Evolutionary conservation across 2,797 vertebrate species (phyloP), one percentile per base, ranked within the genome.

Genomic region (Mormyrops attenuatus): DNA sequence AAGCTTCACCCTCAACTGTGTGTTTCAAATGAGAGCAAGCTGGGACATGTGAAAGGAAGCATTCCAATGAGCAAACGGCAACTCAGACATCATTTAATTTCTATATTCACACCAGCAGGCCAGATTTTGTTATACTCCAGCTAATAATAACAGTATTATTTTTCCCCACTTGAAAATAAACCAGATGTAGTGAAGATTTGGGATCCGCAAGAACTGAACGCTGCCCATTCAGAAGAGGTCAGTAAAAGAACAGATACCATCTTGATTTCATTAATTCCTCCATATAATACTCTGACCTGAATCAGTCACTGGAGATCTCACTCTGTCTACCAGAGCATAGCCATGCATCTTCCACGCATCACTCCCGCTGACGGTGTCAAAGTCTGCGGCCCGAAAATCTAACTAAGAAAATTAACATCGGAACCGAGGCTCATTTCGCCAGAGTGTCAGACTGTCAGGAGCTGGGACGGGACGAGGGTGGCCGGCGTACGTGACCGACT

Each of bases 251-350:
- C 52, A 55, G 47, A 53, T 52, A 3, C 47, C 47, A 50, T 52
- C n/a, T 85, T 52, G 44, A 85, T 85, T 85, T 52, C 47, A 50
- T 85, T 50, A 26, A 85, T 85, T 50, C 49, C 47, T 53, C 20
- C 47, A 49, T 85, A 30, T 85, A 85, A 85, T 15, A 53, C 26
- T 85, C 84, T 85, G 82, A 85, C 47, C 84, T 52, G 73, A 80
- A 44, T 80, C 73, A 80, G 73, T 85, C 47, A 52, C 49, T 85
- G 49, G n/a, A 53, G 50, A 85, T 52, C 22, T 53, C 50, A 57
- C 50, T 30, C 85, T 55, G 30, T 38, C 50, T 87, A 34, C 17
- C 1, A 60, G 26, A 15, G 50, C 15, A 57, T 26, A 53, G 53
- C 26, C 6, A 87, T 55, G 22, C 52, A 53, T 87, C 17, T 34